A percentile compares a stretch with the other conserved stretches of the same genome.
These are phyloP conservation scores for Callopanchax toddi DNA, from an alignment of 2,113 vertebrate genomes.

Conservation along the genomic window DNA sequence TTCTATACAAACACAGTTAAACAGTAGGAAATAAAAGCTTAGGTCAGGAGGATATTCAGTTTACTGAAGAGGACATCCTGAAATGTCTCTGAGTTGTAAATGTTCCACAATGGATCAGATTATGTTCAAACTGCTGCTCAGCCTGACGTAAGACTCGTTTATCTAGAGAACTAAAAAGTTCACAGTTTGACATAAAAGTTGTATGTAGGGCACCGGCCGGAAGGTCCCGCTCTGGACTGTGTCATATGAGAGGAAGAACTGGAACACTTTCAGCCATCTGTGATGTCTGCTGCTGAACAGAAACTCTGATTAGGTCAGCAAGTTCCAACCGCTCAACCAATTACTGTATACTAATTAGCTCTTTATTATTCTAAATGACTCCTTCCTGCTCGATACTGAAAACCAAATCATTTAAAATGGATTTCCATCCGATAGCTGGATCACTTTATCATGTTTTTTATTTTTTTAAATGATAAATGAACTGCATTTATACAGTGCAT, in stretches of 20 bases:
- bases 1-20: background rate
- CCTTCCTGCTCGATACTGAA: background rate
- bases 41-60: too few relatives aligned
- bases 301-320: background rate
- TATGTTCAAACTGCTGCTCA: conserved; percentile 1
- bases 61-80: too few relatives aligned
- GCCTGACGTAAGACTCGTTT: background rate
- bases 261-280: conserved; percentile 29
- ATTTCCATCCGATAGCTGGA: background rate
- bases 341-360: background rate
- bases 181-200: conserved; percentile 31
- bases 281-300: background rate
- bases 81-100: too few relatives aligned
- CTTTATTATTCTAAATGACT: background rate
- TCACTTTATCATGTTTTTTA: background rate
- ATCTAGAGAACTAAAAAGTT: conserved; percentile 31
- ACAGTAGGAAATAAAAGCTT: too few relatives aligned
- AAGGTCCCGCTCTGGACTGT: conserved; percentile 37
- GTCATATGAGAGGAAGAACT: conserved; percentile 36
- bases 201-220: conserved; percentile 53
- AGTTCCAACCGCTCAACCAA: background rate
- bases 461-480: background rate
- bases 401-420: background rate
- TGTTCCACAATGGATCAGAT: too few relatives aligned
- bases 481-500: background rate